Percentiles rank a stretch among this genome's conserved stretches.
phyloP scores from a whole-genome alignment of 2,113 vertebrate species.

The Pedetes capensis region DNA sequence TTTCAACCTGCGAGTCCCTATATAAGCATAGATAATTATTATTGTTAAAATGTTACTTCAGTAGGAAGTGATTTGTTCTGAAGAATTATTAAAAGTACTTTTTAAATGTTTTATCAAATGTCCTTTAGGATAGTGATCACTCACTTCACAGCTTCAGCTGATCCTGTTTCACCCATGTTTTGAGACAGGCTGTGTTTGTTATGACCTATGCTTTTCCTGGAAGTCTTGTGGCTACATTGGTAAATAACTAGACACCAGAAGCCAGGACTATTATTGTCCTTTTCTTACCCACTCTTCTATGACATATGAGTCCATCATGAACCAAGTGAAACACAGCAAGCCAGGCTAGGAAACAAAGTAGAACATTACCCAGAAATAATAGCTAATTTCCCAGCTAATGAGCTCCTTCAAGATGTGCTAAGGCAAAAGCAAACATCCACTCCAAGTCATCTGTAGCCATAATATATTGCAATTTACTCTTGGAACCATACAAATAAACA shows the following conservation, averaged over 20 bases:
- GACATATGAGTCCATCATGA: slow-evolving; percentile 53
- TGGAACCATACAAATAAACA: background rate
- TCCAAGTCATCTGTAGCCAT: background rate
- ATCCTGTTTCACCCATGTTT: background rate
- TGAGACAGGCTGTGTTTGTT: slow-evolving; percentile 14
- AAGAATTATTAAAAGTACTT: slow-evolving; percentile 23
- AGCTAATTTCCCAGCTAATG: slow-evolving; percentile 37
- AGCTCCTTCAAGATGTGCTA: background rate
- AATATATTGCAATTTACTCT: too few species aligned
- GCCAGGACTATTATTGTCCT: background rate
- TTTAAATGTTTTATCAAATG: slow-evolving; percentile 38
- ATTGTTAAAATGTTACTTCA: background rate
- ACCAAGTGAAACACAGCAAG: slow-evolving; percentile 59
- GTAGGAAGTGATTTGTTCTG: slow-evolving; percentile 18
- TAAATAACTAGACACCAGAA: slow-evolving; percentile 55
- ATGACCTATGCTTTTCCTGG: background rate
- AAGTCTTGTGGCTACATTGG: background rate
- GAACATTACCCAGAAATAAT: slow-evolving; percentile 58
- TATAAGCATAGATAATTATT: background rate
- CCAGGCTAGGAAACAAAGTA: slow-evolving; percentile 59
- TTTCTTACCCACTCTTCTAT: background rate
- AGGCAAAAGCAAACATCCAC: background rate
- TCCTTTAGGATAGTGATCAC: slow-evolving; percentile 8
- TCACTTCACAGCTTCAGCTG: background rate
- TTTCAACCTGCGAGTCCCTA: background rate